Conservation (phyloP, 2,113 vertebrate species). For the Stercorarius parasiticus region DNA sequence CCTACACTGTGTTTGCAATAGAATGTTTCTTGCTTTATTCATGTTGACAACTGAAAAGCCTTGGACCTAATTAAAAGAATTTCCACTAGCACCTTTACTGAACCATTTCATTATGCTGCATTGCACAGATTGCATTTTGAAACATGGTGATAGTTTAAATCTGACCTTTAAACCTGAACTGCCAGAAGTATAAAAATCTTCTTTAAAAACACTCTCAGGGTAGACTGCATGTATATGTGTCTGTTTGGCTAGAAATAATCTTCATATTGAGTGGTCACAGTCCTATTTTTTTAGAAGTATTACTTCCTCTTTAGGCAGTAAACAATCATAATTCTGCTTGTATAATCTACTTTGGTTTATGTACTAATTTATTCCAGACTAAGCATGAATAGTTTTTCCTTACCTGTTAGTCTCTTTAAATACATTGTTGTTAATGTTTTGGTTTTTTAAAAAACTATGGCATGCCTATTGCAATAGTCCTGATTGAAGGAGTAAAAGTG, state of each 20-base stretch:
- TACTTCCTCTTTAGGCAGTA: not conserved
- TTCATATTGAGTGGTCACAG: conserved; percentile 51
- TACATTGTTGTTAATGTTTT: not conserved
- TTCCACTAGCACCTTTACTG: conserved; percentile 84
- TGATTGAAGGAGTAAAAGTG: not conserved
- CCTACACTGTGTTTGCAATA: conserved; percentile 69
- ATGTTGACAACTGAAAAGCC: conserved; percentile 87
- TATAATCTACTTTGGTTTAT: not conserved
- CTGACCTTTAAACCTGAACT: conserved; percentile 83
- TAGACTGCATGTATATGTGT: conserved; percentile 50
- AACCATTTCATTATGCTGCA: conserved; percentile 86
- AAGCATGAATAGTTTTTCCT: not conserved
- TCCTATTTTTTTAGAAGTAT: not conserved
- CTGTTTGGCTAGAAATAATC: conserved; percentile 73
- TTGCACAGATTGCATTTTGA: conserved; percentile 85
- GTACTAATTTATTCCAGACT: not conserved
- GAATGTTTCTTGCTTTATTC: conserved; percentile 82
- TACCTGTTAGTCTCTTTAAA: not conserved
- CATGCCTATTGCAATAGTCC: not conserved
- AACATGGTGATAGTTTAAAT: conserved; percentile 84
- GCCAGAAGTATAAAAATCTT: conserved; percentile 80
- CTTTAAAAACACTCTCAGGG: conserved; percentile 68
- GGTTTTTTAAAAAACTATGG: not conserved
- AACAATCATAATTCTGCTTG: not conserved
- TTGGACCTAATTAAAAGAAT: conserved; percentile 88